phyloP scores from a whole-genome alignment of 2,113 vertebrate genomes.

The Lethenteron reissneri region DNA sequence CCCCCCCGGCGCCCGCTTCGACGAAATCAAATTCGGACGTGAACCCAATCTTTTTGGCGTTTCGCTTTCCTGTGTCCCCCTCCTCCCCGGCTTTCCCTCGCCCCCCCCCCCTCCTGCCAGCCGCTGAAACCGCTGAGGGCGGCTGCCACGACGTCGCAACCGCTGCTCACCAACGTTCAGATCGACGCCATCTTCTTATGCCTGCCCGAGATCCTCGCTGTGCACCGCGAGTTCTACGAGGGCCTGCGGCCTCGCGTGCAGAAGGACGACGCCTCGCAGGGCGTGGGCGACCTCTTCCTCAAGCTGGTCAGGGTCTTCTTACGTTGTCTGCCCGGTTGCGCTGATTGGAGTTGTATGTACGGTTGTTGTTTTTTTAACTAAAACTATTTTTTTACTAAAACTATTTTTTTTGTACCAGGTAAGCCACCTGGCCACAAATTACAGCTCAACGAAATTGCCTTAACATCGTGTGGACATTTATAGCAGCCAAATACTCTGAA shows the following conservation, averaged over 20 bases:
- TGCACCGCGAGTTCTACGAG: slow-evolving; percentile 93
- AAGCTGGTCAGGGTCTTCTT: slow-evolving; percentile 37
- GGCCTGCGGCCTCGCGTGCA: slow-evolving; percentile 66
- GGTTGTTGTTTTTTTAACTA: neutral
- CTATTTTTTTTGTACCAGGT: neutral
- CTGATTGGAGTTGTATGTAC: neutral
- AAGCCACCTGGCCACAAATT: neutral
- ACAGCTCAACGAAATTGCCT: neutral
- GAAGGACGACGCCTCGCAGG: slow-evolving; percentile 81
- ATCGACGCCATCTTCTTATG: slow-evolving; percentile 99
- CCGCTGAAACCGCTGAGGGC: slow-evolving; percentile 96
- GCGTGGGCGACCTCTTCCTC: slow-evolving; percentile 92
- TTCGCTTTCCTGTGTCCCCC: no score
- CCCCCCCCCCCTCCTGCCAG: slow-evolving; percentile 20
- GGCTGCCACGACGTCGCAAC: slow-evolving; percentile 84
- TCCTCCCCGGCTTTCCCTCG: no score
- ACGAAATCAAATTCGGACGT: no score
- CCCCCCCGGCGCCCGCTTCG: no score
- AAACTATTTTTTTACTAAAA: neutral
- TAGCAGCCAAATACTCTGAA: no score
- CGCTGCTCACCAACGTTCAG: slow-evolving; percentile 62
- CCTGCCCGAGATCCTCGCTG: slow-evolving; percentile 92
- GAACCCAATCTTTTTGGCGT: no score
- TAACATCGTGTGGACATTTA: no score
- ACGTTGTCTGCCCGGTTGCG: neutral